A percentile compares a stretch with the other conserved stretches of the same genome.
Evolutionary conservation across 1,140 invertebrate genomes (phyloP).

Genomic region (Leptopilina boulardi): DNA sequence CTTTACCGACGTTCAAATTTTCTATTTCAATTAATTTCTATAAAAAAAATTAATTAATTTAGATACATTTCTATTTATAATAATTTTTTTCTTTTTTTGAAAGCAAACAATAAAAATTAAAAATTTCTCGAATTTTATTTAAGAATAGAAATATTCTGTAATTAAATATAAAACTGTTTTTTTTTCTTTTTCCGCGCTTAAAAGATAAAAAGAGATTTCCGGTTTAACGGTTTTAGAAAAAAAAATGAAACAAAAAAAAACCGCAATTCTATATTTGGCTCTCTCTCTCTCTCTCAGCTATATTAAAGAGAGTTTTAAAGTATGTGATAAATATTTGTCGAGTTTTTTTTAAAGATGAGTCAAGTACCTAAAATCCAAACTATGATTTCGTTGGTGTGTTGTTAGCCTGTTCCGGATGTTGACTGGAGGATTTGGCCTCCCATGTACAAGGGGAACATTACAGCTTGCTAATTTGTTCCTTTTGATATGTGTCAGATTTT

Average conservation of each 20-base stretch:
- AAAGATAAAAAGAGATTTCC: no score
- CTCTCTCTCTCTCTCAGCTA: no score
- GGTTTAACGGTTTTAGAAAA: not conserved
- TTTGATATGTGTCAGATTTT: slow-evolving; percentile 70
- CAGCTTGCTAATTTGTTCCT: slow-evolving; percentile 71
- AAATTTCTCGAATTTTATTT: no score
- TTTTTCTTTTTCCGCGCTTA: no score
- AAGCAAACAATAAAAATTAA: no score
- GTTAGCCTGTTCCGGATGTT: slow-evolving; percentile 79
- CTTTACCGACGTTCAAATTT: no score
- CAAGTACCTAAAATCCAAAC: slow-evolving; percentile 84
- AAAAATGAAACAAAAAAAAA: not conserved
- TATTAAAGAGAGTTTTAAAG: not conserved
- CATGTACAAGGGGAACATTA: slow-evolving; percentile 79
- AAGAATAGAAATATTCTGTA: no score
- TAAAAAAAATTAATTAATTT: no score
- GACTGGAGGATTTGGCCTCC: slow-evolving; percentile 76
- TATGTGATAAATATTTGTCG: not conserved
- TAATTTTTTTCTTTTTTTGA: no score
- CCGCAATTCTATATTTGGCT: not conserved
- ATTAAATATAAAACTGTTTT: no score
- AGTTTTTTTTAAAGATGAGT: slow-evolving; percentile 9
- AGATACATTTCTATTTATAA: no score
- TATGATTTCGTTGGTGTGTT: slow-evolving; percentile 86
- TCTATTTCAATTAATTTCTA: no score